Evolutionary conservation across 2,888 invertebrate genomes (phyloP), one percentile per base, ranked within the genome.

Genomic region (Synanthedon andrenaeformis): DNA sequence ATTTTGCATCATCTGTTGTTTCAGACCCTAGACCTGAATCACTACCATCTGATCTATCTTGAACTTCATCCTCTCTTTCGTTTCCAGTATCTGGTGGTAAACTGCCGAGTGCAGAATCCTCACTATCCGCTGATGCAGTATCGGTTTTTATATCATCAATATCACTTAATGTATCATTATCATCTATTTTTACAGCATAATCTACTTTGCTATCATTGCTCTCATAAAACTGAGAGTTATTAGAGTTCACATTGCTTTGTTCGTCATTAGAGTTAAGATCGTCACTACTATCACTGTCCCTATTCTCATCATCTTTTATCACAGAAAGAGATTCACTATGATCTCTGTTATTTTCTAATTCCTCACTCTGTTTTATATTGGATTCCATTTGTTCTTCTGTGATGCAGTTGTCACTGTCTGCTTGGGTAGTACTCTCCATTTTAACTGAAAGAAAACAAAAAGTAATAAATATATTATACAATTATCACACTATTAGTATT

Each of bases 11-110:
- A 58, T 92, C 92, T 54, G 89, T 85, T 54, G 92, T 89, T 79
- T 95, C 95, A 42, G 92, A 92, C 4, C 95, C 95, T 41, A 95
- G 76, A 0, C 95, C 95, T 0, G 94, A 95, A 77, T 95, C 95
- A 53, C 95, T 95, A 8, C 94, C 94, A 70, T 95, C 94, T 49
- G 94, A 94, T 54, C 93, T 89, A 58, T 91, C 91, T 67, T 91
- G 91, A 41, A 76, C 90, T 68, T 91, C 91, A 72, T 91, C 91
- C 63, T 89, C 89, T 59, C 82, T 74, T 56, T 90, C 89, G 57
- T 74, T 81, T 51, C 67, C 61, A 69, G 75, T 62, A 55, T 89
- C 87, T 12, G 90, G 81, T 3, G 90, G 90, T 51, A 91, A 72
- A 64, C 90, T 91, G 59, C 91, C 91, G 17, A 91, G 88, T 12